phyloP scores from a whole-genome alignment of 2,888 invertebrate species.

The Pristionchus japonicus region DNA sequence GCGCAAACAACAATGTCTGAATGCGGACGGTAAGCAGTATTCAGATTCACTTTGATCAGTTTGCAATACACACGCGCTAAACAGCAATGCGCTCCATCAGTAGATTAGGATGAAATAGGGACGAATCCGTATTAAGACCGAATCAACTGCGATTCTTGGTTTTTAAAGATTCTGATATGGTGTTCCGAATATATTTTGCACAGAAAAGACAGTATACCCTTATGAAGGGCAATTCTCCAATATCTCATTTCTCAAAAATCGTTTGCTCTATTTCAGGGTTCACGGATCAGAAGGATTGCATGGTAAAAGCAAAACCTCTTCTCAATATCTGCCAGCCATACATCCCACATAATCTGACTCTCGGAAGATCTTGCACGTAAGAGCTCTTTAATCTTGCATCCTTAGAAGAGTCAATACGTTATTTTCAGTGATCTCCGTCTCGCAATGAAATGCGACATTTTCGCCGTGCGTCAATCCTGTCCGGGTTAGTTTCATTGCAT shows the following conservation, averaged over 20 bases:
- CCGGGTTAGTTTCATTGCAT: background rate
- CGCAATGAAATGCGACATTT: conserved; percentile 13
- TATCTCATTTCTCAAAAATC: background rate
- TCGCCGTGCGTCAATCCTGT: background rate
- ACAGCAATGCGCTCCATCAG: no score
- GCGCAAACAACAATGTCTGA: background rate
- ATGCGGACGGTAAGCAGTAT: background rate
- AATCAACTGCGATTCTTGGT: no score
- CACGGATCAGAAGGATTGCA: background rate
- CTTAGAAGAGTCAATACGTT: no score
- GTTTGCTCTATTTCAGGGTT: background rate
- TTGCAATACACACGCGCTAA: no score
- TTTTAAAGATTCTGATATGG: no score
- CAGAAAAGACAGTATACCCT: no score
- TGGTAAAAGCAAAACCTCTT: background rate
- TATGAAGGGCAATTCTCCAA: no score
- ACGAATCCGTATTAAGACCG: no score
- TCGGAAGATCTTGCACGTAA: conserved; percentile 2
- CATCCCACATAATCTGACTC: conserved; percentile 28
- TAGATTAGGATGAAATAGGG: no score
- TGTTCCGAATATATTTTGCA: no score
- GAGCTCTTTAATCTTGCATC: background rate
- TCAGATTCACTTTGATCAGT: no score
- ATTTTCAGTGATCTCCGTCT: background rate
- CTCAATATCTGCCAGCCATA: background rate